phyloP scores from a whole-genome alignment of 1,140 invertebrate genomes.

The Saxidomus purpurata region DNA sequence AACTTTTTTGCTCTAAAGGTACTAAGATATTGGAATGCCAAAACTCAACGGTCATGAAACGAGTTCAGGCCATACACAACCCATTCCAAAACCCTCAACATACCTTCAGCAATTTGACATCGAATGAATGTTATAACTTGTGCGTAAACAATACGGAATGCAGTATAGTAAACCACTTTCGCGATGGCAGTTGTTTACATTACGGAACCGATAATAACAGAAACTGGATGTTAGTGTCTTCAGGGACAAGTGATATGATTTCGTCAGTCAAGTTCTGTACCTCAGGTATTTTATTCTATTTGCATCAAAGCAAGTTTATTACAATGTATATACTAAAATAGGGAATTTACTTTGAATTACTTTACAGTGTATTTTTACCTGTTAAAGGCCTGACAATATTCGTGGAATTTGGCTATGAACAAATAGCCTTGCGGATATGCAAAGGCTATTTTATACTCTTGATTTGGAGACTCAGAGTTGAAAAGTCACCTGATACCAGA shows the following conservation, averaged over 20 bases:
- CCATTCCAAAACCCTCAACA: neutral
- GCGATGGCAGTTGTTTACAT: neutral
- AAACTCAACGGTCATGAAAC: neutral
- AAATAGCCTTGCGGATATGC: too few relatives aligned
- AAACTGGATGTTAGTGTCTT: neutral
- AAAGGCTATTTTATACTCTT: too few relatives aligned
- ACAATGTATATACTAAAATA: too few relatives aligned
- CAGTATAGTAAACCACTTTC: neutral
- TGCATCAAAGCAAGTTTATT: too few relatives aligned
- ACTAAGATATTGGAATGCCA: neutral
- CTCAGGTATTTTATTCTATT: too few relatives aligned
- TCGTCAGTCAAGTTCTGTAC: neutral
- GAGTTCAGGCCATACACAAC: neutral
- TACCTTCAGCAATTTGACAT: neutral
- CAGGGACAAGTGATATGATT: neutral
- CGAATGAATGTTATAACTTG: neutral
- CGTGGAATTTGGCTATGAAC: too few relatives aligned
- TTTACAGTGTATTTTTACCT: too few relatives aligned
- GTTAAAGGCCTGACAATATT: too few relatives aligned
- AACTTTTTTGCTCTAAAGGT: too few relatives aligned
- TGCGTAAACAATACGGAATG: neutral
- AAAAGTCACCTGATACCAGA: too few relatives aligned
- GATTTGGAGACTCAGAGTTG: too few relatives aligned
- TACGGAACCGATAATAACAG: neutral
- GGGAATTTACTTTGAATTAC: too few relatives aligned